Conservation (phyloP, 1,140 invertebrate species). For the Proctacanthus coquilletti region DNA sequence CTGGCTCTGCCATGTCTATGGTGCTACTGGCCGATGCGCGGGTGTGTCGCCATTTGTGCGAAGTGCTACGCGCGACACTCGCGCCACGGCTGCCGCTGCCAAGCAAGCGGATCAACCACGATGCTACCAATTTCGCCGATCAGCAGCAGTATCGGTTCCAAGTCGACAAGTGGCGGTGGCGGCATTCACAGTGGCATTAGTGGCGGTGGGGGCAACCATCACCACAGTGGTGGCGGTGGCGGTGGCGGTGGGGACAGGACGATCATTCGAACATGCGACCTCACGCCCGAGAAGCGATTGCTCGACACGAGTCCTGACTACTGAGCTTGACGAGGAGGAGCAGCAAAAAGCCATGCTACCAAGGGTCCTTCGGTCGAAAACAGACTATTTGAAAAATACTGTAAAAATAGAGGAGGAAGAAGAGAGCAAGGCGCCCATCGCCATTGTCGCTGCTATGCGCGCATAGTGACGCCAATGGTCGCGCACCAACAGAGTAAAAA, state of each 20-base stretch:
- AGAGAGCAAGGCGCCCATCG: neutral
- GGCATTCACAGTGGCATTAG: constrained; percentile 9
- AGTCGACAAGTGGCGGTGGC: constrained; percentile 23
- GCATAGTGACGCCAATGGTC: neutral
- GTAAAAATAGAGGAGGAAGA: no score
- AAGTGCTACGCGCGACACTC: constrained; percentile 63
- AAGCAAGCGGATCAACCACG: constrained; percentile 26
- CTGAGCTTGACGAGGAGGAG: constrained; percentile 18
- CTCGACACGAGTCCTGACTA: constrained; percentile 36
- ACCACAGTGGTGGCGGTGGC: constrained; percentile 5
- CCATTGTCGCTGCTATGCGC: neutral
- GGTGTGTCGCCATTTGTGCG: constrained; percentile 60
- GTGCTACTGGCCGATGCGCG: constrained; percentile 81
- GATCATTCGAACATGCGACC: constrained; percentile 21
- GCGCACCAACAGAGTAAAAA: no score
- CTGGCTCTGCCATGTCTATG: constrained; percentile 73
- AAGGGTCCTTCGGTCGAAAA: no score
- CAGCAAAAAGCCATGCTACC: no score
- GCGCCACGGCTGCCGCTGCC: constrained; percentile 43
- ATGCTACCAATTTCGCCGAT: constrained; percentile 27
- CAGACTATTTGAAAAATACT: no score
- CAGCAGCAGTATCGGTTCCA: constrained; percentile 17
- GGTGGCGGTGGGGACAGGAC: constrained; percentile 6
- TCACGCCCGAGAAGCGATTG: constrained; percentile 38
- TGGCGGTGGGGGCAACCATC: constrained; percentile 1